Evolutionary conservation across 2,797 vertebrate species (phyloP), one percentile per base, ranked within the genome.

Genomic region (Tiaroga cobitis): DNA sequence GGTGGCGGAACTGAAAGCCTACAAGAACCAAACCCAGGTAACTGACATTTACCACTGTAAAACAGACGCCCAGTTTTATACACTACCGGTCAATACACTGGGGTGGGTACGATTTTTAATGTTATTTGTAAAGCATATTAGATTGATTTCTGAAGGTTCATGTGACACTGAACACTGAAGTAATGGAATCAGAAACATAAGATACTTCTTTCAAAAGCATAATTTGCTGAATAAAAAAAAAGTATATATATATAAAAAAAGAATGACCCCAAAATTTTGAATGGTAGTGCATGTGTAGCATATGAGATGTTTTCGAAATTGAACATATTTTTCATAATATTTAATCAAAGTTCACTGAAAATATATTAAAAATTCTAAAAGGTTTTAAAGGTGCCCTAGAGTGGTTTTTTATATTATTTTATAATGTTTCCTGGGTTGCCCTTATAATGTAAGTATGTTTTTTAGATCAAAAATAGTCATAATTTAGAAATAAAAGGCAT

Each of bases 1-100:
- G 67, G 72, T 85, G n/a, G 72, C 32, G 54, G 86, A 87, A 68
- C 84, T 88, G 61, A 78, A 74, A 73, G 51, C 56, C 63, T 83
- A 49, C 67, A 87, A 87, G 24, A 81, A 90, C 49, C 82, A 88
- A 85, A 68, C 74, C 19, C 81, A 88, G 89, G 89, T 90, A 43
- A 89, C 21, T 77, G 34, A 77, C 13, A n/a, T 77, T 26, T 39
- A 65, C 7, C 29, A 32, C 13, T 63, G 13, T 56, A 39, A 39
- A n/a, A 39, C 21, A 37, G 8, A 8, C 0, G 21, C 11, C 21
- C 9, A 32, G 29, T 43, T 4, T 76, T 37, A 56, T n/a, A 37
- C 74, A 56, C 32, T 56, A 56, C 10, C 7, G 5, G 15, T 51
- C 72, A 51, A 75, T 13, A 13, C 26, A 6, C 19, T 21, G 9